Conservation (phyloP, 2,113 vertebrate species). For the Rhinogobius similis region DNA sequence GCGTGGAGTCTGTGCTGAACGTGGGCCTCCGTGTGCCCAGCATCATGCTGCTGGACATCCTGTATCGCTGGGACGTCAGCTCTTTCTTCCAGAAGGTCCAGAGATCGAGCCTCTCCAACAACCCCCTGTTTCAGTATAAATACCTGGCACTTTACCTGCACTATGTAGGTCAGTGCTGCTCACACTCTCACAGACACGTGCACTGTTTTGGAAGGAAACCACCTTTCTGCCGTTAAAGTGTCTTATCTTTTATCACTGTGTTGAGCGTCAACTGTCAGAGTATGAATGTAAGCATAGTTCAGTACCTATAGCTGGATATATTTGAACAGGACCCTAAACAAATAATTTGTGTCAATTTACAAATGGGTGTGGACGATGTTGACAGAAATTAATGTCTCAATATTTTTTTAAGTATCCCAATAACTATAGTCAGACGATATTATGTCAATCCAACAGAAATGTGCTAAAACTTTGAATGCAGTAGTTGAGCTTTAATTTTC, state of each 20-base stretch:
- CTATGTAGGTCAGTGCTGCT: slow-evolving; percentile 89
- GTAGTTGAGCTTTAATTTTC: no score
- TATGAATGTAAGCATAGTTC: background rate
- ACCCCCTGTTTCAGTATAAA: slow-evolving; percentile 98
- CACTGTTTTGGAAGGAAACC: background rate
- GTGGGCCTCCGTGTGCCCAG: slow-evolving; percentile 96
- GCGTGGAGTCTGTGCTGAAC: slow-evolving; percentile 93
- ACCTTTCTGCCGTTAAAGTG: background rate
- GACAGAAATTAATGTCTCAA: no score
- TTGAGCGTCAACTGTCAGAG: slow-evolving; percentile 1
- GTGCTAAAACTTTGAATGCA: no score
- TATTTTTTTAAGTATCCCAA: no score
- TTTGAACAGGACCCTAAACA: no score
- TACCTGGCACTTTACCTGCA: slow-evolving; percentile 98
- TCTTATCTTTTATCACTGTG: slow-evolving; percentile 1
- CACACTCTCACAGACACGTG: background rate
- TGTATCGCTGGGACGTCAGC: slow-evolving; percentile 98
- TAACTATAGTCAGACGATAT: no score
- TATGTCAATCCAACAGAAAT: no score
- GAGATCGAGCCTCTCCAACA: slow-evolving; percentile 94
- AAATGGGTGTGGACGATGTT: no score
- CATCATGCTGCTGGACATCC: slow-evolving; percentile 97
- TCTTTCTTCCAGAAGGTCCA: slow-evolving; percentile 99
- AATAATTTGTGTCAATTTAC: background rate
- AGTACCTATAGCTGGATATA: no score